Evolutionary conservation across 2,797 vertebrate species (phyloP).

Genomic region (Chaetophractus vellerosus): DNA sequence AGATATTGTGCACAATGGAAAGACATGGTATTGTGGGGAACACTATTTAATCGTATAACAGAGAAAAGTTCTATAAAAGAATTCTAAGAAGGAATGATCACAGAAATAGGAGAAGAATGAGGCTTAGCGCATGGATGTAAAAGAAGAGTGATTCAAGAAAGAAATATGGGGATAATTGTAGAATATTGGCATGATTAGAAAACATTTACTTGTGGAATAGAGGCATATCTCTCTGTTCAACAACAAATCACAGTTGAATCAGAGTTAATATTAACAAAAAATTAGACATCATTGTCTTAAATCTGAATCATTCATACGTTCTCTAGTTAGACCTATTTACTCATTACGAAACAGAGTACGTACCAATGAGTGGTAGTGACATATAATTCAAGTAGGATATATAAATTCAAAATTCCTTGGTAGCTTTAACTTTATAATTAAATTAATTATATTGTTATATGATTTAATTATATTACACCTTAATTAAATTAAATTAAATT

Average conservation of each 20-base stretch:
- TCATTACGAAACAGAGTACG: neutral
- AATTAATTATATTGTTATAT: neutral
- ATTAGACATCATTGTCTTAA: neutral
- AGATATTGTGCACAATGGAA: neutral
- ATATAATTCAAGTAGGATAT: neutral
- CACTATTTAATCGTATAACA: neutral
- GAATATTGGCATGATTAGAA: too few species aligned
- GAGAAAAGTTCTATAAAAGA: neutral
- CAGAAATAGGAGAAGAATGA: neutral
- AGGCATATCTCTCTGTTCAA: neutral
- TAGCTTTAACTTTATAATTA: too few species aligned
- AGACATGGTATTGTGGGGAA: too few species aligned
- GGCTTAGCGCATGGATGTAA: neutral
- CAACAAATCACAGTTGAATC: neutral
- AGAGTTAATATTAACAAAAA: neutral
- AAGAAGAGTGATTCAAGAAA: neutral
- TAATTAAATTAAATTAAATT: too few species aligned
- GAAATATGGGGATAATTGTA: neutral
- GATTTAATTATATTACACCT: too few species aligned
- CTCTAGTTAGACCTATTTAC: neutral
- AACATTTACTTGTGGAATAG: neutral
- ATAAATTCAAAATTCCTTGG: neutral
- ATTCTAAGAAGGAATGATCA: neutral
- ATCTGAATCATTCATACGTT: neutral
- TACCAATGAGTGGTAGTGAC: rapidly evolving